A percentile compares a stretch with the other conserved stretches of the same genome.
Evolutionary conservation across 2,797 vertebrate species (phyloP).

Genomic region (Sebastes jordani): DNA sequence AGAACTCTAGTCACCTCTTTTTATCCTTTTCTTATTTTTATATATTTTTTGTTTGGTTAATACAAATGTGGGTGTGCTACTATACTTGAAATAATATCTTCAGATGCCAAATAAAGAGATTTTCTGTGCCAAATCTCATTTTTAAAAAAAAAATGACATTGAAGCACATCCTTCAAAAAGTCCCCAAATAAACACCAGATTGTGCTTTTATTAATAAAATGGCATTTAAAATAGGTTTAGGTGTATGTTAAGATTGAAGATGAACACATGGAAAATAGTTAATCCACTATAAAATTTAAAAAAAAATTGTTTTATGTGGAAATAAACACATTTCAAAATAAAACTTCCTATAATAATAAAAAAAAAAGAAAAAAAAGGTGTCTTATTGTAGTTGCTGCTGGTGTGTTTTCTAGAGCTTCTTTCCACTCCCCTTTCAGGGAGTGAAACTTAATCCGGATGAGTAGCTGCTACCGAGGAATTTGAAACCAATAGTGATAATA

Average conservation of each 20-base stretch:
- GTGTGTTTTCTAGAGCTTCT: not conserved
- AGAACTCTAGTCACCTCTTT: no score
- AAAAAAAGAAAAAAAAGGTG: no score
- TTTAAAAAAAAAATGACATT: not conserved
- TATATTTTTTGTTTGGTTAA: no score
- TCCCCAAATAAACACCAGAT: not conserved
- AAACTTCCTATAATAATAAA: no score
- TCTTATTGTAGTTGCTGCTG: no score
- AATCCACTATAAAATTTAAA: no score
- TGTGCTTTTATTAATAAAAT: not conserved
- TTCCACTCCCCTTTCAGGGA: not conserved
- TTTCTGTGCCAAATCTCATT: not conserved
- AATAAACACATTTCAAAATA: not conserved
- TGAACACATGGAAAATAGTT: no score
- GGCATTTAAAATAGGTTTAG: not conserved
- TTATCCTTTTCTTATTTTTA: no score
- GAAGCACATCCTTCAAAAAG: not conserved
- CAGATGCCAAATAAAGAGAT: not conserved
- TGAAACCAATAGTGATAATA: conserved; percentile 14
- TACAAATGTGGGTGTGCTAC: not conserved
- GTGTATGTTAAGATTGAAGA: not conserved
- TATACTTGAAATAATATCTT: not conserved
- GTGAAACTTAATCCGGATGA: conserved; percentile 66
- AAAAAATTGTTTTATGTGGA: no score
- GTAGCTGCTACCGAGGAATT: conserved; percentile 40